phyloP scores from a whole-genome alignment of 1,140 invertebrate species.

The Leptinotarsa undecemlineata region DNA sequence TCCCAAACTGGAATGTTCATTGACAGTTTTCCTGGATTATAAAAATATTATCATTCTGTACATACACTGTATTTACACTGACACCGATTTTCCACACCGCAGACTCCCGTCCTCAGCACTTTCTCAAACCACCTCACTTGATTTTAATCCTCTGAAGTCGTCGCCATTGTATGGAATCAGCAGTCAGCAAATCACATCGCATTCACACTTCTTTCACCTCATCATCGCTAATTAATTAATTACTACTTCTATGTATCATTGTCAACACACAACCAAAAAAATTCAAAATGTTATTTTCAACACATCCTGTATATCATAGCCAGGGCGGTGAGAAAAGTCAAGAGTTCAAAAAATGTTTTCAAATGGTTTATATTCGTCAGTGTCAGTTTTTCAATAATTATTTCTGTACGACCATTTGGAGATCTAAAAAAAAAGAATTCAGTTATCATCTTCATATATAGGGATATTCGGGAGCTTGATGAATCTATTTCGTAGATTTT shows the following conservation, averaged over 20 bases:
- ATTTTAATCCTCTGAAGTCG: constrained; percentile 49
- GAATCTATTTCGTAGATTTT: no score
- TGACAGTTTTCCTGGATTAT: background rate
- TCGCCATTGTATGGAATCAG: constrained; percentile 15
- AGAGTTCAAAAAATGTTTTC: no score
- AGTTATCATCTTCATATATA: no score
- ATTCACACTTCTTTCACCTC: constrained; percentile 6
- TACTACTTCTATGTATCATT: background rate
- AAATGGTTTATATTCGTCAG: no score
- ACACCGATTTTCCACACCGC: constrained; percentile 49
- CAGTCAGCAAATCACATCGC: constrained; percentile 27
- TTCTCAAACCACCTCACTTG: constrained; percentile 56
- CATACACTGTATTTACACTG: constrained; percentile 49
- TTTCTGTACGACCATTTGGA: no score
- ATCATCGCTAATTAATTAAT: background rate
- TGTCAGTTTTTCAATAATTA: no score
- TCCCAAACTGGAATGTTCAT: no score
- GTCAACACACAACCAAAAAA: constrained; percentile 2
- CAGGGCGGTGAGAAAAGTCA: no score
- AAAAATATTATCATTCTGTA: constrained; percentile 33
- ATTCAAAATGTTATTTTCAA: constrained; percentile 1
- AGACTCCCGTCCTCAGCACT: constrained; percentile 54
- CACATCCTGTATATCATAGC: constrained; percentile 13
- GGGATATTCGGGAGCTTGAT: no score
- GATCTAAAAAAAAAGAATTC: no score